Conservation (phyloP, 1,140 invertebrate species). For the Asobara japonica region DNA sequence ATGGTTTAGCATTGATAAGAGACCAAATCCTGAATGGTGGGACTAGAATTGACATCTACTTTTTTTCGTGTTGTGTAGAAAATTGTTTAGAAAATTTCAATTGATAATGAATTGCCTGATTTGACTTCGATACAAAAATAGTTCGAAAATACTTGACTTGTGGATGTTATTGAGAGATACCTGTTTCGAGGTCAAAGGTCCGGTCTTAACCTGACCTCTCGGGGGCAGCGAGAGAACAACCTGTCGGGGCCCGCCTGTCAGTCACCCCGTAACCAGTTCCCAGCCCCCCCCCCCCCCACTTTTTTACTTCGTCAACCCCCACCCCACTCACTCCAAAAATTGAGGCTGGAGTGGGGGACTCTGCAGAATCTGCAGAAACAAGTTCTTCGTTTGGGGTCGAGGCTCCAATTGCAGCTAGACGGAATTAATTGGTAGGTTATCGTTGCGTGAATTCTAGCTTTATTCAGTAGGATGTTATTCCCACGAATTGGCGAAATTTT, state of each 20-base stretch:
- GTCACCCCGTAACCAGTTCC: slow-evolving; percentile 43
- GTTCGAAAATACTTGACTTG: not conserved
- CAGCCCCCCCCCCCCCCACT: slow-evolving; percentile 24
- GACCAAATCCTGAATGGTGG: too few relatives aligned
- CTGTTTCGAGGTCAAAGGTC: slow-evolving; percentile 51
- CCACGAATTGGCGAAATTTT: slow-evolving; percentile 13
- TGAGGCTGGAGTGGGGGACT: not conserved
- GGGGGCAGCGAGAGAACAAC: slow-evolving; percentile 29
- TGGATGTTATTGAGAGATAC: slow-evolving; percentile 18
- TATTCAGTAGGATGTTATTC: slow-evolving; percentile 36
- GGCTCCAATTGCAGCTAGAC: slow-evolving; percentile 30
- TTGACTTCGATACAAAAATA: not conserved
- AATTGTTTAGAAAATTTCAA: not conserved
- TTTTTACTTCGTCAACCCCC: not conserved
- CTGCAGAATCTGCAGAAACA: slow-evolving; percentile 42
- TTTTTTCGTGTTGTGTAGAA: not conserved
- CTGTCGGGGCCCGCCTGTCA: slow-evolving; percentile 23
- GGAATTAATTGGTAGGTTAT: not conserved
- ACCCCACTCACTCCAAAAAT: not conserved
- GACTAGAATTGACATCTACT: too few relatives aligned
- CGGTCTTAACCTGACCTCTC: slow-evolving; percentile 45
- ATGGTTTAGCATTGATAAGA: too few relatives aligned
- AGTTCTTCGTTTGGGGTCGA: slow-evolving; percentile 49
- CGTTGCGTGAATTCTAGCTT: slow-evolving; percentile 13
- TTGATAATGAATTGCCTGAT: not conserved